phyloP scores from a whole-genome alignment of 2,888 invertebrate species.

The Diaperis boleti region DNA sequence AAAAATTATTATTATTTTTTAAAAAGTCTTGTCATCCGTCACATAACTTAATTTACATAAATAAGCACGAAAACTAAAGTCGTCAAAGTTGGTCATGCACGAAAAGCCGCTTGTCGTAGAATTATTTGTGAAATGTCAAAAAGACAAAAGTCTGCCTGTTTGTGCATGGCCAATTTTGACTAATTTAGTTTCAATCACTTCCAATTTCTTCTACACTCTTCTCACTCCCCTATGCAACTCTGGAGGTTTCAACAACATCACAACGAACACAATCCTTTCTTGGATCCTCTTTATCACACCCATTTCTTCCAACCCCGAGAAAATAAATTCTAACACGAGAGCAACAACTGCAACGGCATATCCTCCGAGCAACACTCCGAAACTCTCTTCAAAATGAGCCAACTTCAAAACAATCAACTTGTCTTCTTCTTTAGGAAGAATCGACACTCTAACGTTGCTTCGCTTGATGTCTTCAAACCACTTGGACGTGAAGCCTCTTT shows the following conservation, averaged over 20 bases:
- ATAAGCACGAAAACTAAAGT: no score
- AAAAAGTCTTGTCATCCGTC: no score
- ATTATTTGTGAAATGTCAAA: no score
- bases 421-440: slow-evolving; percentile 23
- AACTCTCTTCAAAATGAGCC: slow-evolving; percentile 48
- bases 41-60: no score
- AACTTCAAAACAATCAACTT: slow-evolving; percentile 37
- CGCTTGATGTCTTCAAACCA: slow-evolving; percentile 46
- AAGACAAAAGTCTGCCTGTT: no score
- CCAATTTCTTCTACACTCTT: no score
- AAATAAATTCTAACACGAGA: slow-evolving; percentile 44
- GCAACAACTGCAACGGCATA: slow-evolving; percentile 27
- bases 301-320: slow-evolving; percentile 22
- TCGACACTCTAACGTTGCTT: slow-evolving; percentile 25
- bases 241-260: slow-evolving; percentile 26
- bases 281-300: slow-evolving; percentile 6
- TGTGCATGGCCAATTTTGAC: no score
- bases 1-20: no score
- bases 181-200: no score
- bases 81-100: no score
- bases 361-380: slow-evolving; percentile 43
- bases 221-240: background rate
- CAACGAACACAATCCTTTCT: background rate
- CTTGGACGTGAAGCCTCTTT: slow-evolving; percentile 48
- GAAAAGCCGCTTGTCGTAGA: no score